Conservation (phyloP, 2,797 vertebrate species). For the Dicrostonyx torquatus region DNA sequence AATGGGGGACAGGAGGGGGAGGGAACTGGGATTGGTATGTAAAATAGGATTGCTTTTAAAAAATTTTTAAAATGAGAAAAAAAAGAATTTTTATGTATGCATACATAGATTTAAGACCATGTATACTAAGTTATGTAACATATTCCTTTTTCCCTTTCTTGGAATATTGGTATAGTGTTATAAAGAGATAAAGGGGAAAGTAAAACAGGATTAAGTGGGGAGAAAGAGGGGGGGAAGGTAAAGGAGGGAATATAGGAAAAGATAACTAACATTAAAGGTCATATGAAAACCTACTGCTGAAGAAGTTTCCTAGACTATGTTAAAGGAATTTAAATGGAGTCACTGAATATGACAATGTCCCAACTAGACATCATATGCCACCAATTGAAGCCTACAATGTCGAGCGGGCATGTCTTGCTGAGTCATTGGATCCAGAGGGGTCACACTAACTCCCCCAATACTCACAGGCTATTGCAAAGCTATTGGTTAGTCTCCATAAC, state of each 20-base stretch:
- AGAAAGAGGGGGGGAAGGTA: no score
- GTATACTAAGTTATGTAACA: not conserved
- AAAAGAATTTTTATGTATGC: not conserved
- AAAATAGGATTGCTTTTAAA: no score
- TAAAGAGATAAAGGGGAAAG: not conserved
- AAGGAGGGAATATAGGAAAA: not conserved
- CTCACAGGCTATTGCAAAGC: not conserved
- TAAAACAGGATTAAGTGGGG: not conserved
- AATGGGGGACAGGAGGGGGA: no score
- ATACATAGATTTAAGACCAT: not conserved
- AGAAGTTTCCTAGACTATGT: not conserved
- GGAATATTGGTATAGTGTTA: not conserved
- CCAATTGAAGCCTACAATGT: not conserved
- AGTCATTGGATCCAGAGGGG: no score
- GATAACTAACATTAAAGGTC: not conserved
- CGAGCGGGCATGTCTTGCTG: not conserved
- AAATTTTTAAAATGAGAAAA: no score
- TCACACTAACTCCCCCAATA: not conserved
- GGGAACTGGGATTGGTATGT: no score
- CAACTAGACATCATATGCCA: not conserved
- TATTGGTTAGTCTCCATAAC: not conserved
- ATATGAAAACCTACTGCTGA: not conserved
- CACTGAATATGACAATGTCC: not conserved
- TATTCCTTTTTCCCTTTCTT: not conserved
- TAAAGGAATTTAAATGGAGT: not conserved